Conservation (phyloP, 2,797 vertebrate species). For the Simalia tracyae region DNA sequence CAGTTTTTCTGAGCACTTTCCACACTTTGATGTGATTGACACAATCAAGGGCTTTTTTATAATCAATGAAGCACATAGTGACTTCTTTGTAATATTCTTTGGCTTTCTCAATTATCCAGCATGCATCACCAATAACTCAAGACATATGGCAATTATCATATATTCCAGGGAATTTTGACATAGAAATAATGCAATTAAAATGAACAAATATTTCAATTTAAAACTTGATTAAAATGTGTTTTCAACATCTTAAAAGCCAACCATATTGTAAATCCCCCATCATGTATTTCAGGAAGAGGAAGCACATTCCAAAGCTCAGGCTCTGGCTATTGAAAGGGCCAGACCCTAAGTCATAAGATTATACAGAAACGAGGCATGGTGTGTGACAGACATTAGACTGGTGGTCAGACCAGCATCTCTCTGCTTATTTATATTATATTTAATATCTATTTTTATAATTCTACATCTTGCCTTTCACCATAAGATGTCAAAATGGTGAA, state of each 20-base stretch:
- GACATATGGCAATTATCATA: neutral
- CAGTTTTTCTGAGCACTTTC: neutral
- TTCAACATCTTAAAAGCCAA: neutral
- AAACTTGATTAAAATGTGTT: neutral
- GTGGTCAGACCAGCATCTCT: too few species aligned
- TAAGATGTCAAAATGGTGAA: neutral
- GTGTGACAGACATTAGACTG: neutral
- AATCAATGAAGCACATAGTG: neutral
- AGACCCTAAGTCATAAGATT: neutral
- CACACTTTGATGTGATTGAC: neutral
- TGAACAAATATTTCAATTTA: neutral
- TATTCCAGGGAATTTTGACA: neutral
- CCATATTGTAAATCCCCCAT: neutral
- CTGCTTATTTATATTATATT: neutral
- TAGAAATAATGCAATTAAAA: neutral
- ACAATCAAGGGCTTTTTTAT: neutral
- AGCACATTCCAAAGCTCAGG: neutral
- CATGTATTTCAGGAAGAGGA: neutral
- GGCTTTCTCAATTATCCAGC: neutral
- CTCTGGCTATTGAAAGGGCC: neutral
- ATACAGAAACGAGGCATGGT: neutral
- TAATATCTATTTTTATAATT: neutral
- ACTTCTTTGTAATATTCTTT: neutral
- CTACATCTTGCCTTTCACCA: neutral
- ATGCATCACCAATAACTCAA: neutral